Evolutionary conservation across 2,888 invertebrate genomes (phyloP), one percentile per base, ranked within the genome.

Genomic region (Nebria salina): DNA sequence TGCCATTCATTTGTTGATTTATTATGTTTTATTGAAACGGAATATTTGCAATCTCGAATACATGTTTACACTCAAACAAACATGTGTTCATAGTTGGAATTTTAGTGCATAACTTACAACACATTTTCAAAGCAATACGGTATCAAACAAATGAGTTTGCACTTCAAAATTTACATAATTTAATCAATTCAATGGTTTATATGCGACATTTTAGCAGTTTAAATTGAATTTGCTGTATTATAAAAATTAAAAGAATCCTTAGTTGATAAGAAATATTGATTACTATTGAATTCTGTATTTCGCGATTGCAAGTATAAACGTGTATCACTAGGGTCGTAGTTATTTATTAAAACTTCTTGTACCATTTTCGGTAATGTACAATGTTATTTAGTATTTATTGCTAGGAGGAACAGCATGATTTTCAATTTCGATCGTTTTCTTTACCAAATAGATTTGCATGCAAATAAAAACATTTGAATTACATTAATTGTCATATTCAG

Each of bases 301-400:
- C 68, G 68, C 15, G 25, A 25, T 25, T 20, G 20, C 26, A 26
- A 25, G 7, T 68, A 11, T 68, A 68, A 68, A 25, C 26, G 26
- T 6, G 11, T 25, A 15, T 11, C 11, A 68, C 26, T 54, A 54
- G 54, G 11, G 54, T 54, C 54, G 79, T 80, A 80, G 80, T 80
- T 75, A 79, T 70, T 79, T 73, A 73, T 80, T 79, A 79, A 73
- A 65, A 80, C 65, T 43, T 80, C 66, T 75, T 79, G 75, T 79
- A 79, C 79, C 79, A 74, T 15, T 34, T 54, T 43, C 68, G 79
- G 79, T 81, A 76, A 80, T 81, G 81, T 81, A 82, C 77, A 81
- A 82, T 82, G 82, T 82, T 82, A 78, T 78, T 82, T 82, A 82
- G 81, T 82, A 81, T 82, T 77, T 82, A 81, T 82, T 82, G 77